Base-by-base conservation (phyloP, 2,113 vertebrate genomes). In the Ranitomeya imitator region DNA sequence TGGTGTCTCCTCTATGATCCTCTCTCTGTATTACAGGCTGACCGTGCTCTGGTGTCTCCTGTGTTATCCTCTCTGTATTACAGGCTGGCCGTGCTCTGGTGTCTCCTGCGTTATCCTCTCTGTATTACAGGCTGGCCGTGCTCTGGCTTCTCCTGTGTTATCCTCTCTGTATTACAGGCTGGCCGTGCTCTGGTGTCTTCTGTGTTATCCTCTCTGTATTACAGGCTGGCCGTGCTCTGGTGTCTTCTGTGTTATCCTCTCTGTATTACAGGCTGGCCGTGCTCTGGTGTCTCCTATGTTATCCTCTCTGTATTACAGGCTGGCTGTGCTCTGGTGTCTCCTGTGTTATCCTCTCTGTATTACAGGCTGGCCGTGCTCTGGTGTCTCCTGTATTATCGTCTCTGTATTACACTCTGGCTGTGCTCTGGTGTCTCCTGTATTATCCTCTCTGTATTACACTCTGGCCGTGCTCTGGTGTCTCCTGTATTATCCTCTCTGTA, bases 81-180 rank as follows among this genome's bases (percentile, higher is more conserved):
- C 93, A 99, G 98, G 89, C 93, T 99, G 90, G 84, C 91, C 77
- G 88, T 91, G 21, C 92, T 96, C 0, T 99, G 98, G 98, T 93
- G 21, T 71, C 88, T 94, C 14, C 63, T 99, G 5, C 98, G 98
- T 31, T 31, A 31, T 31, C 26, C 26, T 2, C 1, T 85, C 31
- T 76, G 11, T 85, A 88, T 16, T 93, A 26, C 93, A 99, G 98
- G 89, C 93, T 99, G 90, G 84, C 91, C 77, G 88, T 91, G 21
- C 92, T 96, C 0, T 99, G 98, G 98, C 93, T 21, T 71, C 88
- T 94, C 14, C 63, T 99, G 5, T 98, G 98, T 31, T 31, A 31
- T 31, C 26, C 26, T 2, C 1, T 85, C 31, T 76, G 11, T 85
- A 88, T 16, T 93, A 26, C 93, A 99, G 98, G 89, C 93, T 99